Evolutionary conservation across 2,797 vertebrate species (phyloP), one percentile per base, ranked within the genome.

Genomic region (Phoebastria nigripes): DNA sequence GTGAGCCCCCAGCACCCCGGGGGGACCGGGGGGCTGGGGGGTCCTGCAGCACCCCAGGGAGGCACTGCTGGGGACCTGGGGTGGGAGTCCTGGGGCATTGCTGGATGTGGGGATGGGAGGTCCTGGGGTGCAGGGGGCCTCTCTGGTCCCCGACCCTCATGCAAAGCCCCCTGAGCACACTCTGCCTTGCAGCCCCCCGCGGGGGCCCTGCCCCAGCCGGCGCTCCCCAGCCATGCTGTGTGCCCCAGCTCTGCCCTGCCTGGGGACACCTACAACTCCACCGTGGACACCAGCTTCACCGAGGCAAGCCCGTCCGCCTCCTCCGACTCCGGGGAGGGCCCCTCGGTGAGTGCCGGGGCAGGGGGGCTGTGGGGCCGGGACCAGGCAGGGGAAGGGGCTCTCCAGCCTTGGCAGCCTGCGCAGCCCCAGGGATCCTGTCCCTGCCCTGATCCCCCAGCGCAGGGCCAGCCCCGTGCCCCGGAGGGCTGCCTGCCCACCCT

Each of bases 201-300:
- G 52, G 98, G 98, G 56, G 97, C 98, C 83, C 98, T 99, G 90
- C 98, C 99, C 70, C 99, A 98, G 97, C 99, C 99, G 11, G 98
- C 98, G 24, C 85, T 99, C 91, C 98, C 98, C 41, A 98, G 98
- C 98, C 98, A 98, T 33, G 98, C 98, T 4, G 95, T 98, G 97
- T 99, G 98, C 91, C 98, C 99, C 94, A 99, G 98, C 97, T 98
- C 99, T 28, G 98, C 99, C 28, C 98, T 99, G 95, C 99, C 99
- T 1, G 99, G 99, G 82, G 98, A 99, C 83, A 96, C 99, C 63
- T 98, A 99, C 94, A 99, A 99, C 97, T 99, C 99, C 33, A 98
- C 98, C 13, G 98, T 98, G 93, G 98, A 98, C 96, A 97, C 98
- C 72, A 98, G 98, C 97, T 99, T 99, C 94, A 94, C 92, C 3